phyloP scores from a whole-genome alignment of 2,797 vertebrate species.

The Allobates femoralis region DNA sequence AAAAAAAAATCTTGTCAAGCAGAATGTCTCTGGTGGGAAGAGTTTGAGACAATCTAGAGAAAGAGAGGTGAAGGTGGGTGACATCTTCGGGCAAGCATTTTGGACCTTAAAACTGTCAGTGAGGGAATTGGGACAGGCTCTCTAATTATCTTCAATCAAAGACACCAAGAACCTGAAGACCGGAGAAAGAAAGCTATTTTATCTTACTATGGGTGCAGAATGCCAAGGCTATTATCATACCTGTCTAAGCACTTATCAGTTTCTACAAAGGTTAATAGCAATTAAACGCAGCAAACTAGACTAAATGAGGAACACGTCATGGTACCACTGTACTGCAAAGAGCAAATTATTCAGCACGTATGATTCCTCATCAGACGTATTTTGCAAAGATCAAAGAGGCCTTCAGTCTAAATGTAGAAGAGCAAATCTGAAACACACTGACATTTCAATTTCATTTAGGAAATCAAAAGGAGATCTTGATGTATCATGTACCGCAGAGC shows the following conservation, averaged over 20 bases:
- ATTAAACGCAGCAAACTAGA: constrained; percentile 88
- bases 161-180: constrained; percentile 78
- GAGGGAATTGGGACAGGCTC: constrained; percentile 76
- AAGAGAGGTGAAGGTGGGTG: constrained; percentile 75
- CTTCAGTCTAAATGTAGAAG: constrained; percentile 63
- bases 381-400: constrained; percentile 61
- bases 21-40: constrained; percentile 72
- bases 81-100: constrained; percentile 71
- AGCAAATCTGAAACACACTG: constrained; percentile 61
- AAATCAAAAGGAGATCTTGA: constrained; percentile 52
- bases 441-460: constrained; percentile 55
- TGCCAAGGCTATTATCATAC: constrained; percentile 81
- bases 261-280: constrained; percentile 91
- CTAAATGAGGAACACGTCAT: constrained; percentile 81
- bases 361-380: constrained; percentile 72
- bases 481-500: constrained; percentile 58
- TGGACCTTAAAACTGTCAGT: constrained; percentile 71
- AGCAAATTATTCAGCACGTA: constrained; percentile 73
- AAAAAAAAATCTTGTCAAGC: constrained; percentile 77
- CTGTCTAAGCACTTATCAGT: constrained; percentile 85
- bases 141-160: constrained; percentile 82
- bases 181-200: constrained; percentile 76
- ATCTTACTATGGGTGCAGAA: constrained; percentile 79
- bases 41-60: constrained; percentile 79
- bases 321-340: constrained; percentile 77